These are phyloP conservation scores for Chrysemys picta DNA, from an alignment of 2,113 vertebrate species.

Conservation along the genomic window DNA sequence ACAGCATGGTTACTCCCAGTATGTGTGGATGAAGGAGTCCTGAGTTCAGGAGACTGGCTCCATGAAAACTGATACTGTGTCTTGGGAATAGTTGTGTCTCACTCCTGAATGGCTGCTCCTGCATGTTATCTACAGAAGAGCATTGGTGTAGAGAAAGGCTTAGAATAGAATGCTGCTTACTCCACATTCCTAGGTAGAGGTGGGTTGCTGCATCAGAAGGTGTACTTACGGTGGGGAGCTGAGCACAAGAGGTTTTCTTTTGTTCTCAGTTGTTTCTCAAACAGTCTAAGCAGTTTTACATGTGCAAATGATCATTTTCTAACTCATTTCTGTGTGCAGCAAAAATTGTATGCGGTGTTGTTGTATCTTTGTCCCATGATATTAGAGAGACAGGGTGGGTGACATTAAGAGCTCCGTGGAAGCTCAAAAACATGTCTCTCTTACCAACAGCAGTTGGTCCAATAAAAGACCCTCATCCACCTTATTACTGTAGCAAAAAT, in stretches of 20 bases:
- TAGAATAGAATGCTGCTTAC: neutral
- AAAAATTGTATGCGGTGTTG: neutral
- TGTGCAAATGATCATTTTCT: neutral
- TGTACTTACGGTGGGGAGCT: neutral
- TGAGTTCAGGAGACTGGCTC: rapidly evolving
- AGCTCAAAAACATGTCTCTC: too few relatives aligned
- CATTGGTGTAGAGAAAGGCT: neutral
- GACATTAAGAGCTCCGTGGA: neutral
- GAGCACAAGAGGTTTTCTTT: neutral
- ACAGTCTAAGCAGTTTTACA: neutral
- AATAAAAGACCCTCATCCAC: neutral
- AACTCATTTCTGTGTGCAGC: neutral
- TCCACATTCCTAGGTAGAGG: neutral
- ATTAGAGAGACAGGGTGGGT: neutral
- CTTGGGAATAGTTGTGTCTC: neutral
- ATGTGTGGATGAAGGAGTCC: neutral
- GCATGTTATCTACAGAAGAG: neutral
- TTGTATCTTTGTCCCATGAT: neutral
- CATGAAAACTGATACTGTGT: neutral
- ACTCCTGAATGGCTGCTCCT: neutral
- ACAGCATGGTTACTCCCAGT: neutral
- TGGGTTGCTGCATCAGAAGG: rapidly evolving
- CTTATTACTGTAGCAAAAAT: neutral
- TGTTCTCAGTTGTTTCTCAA: neutral
- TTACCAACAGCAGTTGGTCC: neutral